phyloP scores from a whole-genome alignment of 2,797 vertebrate species.

The Champsocephalus esox region DNA sequence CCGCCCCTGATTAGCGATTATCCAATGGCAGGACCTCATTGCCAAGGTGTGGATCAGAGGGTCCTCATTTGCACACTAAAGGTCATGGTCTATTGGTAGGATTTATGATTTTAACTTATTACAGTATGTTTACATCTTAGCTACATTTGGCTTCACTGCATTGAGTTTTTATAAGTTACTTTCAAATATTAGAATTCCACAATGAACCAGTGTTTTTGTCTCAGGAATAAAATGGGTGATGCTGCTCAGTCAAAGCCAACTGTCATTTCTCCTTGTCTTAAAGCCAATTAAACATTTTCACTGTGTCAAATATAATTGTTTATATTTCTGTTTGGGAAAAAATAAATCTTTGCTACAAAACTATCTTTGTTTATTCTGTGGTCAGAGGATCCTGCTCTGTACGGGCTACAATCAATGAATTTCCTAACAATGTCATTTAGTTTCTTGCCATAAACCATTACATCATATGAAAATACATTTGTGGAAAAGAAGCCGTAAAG shows the following conservation, averaged over 20 bases:
- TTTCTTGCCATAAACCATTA: not conserved
- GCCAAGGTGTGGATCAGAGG: slow-evolving; percentile 15
- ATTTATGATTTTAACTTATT: slow-evolving; percentile 47
- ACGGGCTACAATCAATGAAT: not conserved
- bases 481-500: not conserved
- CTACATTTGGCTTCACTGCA: slow-evolving; percentile 25
- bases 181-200: slow-evolving; percentile 39
- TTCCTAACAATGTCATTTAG: slow-evolving; percentile 2
- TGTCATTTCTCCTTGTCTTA: slow-evolving; percentile 23
- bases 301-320: slow-evolving; percentile 62
- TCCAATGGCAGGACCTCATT: not conserved
- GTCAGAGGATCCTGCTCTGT: slow-evolving; percentile 10
- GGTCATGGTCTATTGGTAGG: slow-evolving; percentile 23
- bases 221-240: slow-evolving; percentile 66
- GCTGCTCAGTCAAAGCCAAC: slow-evolving; percentile 47
- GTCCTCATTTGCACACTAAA: slow-evolving; percentile 41
- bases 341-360: slow-evolving; percentile 72
- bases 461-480: not conserved
- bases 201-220: slow-evolving; percentile 59
- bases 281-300: slow-evolving; percentile 35
- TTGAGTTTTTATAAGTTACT: slow-evolving; percentile 9
- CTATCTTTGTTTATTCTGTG: not conserved
- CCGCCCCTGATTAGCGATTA: not conserved
- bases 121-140: slow-evolving; percentile 47
- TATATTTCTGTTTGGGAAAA: slow-evolving; percentile 51